Conservation (phyloP, 2,113 vertebrate species). For the Mobula hypostoma region DNA sequence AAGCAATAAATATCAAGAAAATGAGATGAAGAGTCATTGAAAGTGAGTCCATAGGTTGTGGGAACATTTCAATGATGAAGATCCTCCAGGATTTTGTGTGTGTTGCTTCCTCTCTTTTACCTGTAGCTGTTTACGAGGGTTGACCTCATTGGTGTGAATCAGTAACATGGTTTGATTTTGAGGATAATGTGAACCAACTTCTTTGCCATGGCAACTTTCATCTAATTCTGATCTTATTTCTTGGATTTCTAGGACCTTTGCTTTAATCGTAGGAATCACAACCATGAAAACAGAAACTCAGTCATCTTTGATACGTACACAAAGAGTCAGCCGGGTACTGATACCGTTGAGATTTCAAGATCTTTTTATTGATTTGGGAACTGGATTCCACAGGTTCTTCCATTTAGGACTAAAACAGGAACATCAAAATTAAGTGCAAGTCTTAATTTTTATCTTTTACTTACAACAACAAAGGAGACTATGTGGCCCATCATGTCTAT, state of each 20-base stretch:
- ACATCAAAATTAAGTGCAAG: background rate
- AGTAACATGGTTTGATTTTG: background rate
- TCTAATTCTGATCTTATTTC: background rate
- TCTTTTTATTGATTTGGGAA: background rate
- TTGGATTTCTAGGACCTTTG: background rate
- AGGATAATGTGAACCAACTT: background rate
- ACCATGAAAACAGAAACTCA: background rate
- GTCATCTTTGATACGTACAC: background rate
- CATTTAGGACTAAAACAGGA: background rate
- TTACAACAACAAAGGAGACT: too few species aligned
- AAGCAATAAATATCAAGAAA: too few species aligned
- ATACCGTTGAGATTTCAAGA: background rate
- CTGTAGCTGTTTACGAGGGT: background rate
- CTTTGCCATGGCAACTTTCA: background rate
- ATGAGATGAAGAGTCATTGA: too few species aligned
- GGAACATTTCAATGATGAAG: too few species aligned
- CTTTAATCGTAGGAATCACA: background rate
- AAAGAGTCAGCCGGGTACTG: background rate
- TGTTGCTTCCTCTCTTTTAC: background rate
- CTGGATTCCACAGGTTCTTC: background rate
- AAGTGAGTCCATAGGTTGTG: too few species aligned
- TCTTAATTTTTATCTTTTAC: background rate
- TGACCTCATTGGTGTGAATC: background rate
- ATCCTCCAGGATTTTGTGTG: too few species aligned
- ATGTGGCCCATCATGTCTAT: too few species aligned